Base-by-base conservation (phyloP, 2,888 invertebrate genomes). In the Phortica magna region DNA sequence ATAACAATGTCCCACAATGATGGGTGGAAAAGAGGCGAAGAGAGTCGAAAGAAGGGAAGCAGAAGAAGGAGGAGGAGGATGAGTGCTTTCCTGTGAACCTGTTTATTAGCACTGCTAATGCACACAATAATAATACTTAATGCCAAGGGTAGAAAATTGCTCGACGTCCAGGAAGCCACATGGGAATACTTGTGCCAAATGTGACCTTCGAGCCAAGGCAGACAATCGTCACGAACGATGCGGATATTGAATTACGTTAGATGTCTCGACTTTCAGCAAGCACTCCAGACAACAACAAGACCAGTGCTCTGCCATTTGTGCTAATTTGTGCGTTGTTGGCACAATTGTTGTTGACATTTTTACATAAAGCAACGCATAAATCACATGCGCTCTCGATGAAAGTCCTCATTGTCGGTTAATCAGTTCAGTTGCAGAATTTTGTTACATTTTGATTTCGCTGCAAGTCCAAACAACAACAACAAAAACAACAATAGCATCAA, bases 51-150 rank as follows among this genome's bases (percentile, higher is more conserved):
- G 55, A 72, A 48, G 31, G 7, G 48, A 53, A 53, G 31, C 22
- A 19, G 71, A 59, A 22, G 12, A 72, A 53, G 59, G 80, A 61
- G 74, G 73, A 12, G 12, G 70, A 53, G 59, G 80, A 61, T 73
- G 73, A 12, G 12, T 72, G 71, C 42, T 75, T 71, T 74, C 80
- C 80, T 89, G 90, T 83, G 89, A 91, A 90, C 89, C 90, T 91
- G 90, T 90, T 90, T 90, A 90, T 90, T 90, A 89, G 90, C 85
- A 9, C 85, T 86, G 83, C 89, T 91, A 90, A 90, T 90, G 90
- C 88, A 89, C 87, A 31, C 31, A 31, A 31, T 31, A 88, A 87
- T 88, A 90, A 91, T 90, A 83, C 89, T 89, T 85, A 87, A 84
- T 87, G 89, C 83, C 84, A 81, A 82, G 89, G 90, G 88, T 87